Evolutionary conservation across 2,888 invertebrate species (phyloP).

Genomic region (Iphiclides podalirius): DNA sequence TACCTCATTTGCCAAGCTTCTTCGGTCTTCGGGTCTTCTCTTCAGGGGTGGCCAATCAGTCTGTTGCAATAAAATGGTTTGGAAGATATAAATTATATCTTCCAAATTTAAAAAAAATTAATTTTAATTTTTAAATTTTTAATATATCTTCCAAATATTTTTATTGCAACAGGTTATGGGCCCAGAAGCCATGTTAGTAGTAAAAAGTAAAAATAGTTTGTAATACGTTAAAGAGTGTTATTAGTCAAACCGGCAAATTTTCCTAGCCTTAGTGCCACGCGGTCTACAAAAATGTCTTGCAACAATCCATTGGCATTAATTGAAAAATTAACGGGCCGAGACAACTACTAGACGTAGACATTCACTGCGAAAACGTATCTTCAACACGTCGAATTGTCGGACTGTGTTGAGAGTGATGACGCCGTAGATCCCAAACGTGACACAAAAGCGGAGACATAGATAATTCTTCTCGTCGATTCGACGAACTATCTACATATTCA

Average conservation of each 20-base stretch:
- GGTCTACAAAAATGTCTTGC: background rate
- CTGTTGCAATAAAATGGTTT: no score
- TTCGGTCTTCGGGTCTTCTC: no score
- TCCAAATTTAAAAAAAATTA: no score
- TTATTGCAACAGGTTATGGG: background rate
- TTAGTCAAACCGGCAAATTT: background rate
- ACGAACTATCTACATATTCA: constrained; percentile 15
- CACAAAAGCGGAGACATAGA: constrained; percentile 19
- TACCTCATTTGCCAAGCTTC: no score
- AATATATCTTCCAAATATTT: no score
- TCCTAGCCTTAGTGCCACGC: background rate
- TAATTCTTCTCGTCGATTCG: constrained; percentile 21
- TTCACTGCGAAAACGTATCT: background rate
- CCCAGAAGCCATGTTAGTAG: background rate
- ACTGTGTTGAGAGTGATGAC: background rate
- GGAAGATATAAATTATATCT: no score
- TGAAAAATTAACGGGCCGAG: background rate
- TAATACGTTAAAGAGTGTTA: background rate
- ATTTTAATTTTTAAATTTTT: no score
- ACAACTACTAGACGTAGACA: background rate
- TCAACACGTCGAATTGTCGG: background rate
- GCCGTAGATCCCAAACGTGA: background rate
- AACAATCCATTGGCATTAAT: background rate
- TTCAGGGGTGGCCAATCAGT: no score
- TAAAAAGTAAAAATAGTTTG: background rate